phyloP scores from a whole-genome alignment of 2,797 vertebrate species.

The Pseudotriccus pelzelni region DNA sequence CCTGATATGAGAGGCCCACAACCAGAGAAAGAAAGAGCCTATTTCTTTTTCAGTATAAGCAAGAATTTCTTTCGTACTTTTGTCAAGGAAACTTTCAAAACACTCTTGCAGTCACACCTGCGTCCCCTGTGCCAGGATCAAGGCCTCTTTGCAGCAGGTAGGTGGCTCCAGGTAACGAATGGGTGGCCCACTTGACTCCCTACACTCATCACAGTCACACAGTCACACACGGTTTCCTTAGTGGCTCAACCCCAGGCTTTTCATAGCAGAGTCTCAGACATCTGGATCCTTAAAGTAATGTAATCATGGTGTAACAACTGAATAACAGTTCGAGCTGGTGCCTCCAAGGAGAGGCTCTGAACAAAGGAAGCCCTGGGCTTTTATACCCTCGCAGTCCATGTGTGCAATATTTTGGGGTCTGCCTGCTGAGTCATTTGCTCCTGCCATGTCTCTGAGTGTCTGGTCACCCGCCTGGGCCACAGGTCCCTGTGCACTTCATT shows the following conservation, averaged over 20 bases:
- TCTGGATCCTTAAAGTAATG: not conserved
- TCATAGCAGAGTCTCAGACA: not conserved
- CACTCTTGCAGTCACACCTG: rapidly evolving
- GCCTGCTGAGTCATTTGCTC: not conserved
- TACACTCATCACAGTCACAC: not conserved
- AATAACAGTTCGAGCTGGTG: rapidly evolving
- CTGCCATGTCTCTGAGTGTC: not conserved
- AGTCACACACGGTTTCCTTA: not conserved
- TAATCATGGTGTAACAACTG: not conserved
- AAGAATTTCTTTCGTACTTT: not conserved
- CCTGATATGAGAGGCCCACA: not conserved
- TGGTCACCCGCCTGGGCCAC: not conserved
- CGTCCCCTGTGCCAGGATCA: not conserved
- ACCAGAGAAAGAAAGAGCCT: not conserved
- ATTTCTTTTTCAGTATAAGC: not conserved
- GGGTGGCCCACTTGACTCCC: not conserved
- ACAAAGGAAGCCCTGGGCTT: not conserved
- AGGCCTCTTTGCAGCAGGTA: rapidly evolving
- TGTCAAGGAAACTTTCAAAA: not conserved
- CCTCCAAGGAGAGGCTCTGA: not conserved
- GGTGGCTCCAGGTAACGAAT: not conserved
- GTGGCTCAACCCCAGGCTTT: rapidly evolving
- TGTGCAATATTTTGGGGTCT: not conserved
- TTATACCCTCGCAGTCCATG: not conserved
- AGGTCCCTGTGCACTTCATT: not conserved